Conservation (phyloP, 1,140 invertebrate genomes). For the Saccostrea cuccullata region DNA sequence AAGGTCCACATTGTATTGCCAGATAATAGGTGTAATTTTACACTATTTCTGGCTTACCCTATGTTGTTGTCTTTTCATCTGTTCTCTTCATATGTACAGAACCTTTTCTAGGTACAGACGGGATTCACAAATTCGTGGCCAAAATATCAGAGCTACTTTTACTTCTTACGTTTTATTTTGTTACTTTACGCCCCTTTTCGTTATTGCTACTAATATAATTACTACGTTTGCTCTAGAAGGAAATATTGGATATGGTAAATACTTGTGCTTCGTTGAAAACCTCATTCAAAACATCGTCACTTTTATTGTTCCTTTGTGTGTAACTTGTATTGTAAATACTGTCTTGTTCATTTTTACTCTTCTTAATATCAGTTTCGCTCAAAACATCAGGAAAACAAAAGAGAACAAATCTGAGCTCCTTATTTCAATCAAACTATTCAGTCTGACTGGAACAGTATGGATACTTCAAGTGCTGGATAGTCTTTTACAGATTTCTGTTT, state of each 20-base stretch:
- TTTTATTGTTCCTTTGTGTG: constrained; percentile 35
- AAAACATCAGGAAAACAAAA: constrained; percentile 32
- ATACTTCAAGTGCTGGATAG: constrained; percentile 46
- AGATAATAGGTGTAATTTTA: neutral
- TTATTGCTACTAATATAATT: neutral
- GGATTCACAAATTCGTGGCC: neutral
- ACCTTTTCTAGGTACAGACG: neutral
- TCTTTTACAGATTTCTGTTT: constrained; percentile 36
- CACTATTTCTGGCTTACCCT: neutral
- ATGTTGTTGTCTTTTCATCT: constrained; percentile 1
- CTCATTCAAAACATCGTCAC: neutral
- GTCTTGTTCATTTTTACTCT: constrained; percentile 41
- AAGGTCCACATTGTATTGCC: neutral
- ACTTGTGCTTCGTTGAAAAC: constrained; percentile 41
- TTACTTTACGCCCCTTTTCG: neutral
- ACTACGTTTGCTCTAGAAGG: neutral
- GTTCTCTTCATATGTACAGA: neutral
- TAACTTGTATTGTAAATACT: constrained; percentile 42
- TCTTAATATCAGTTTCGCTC: constrained; percentile 16
- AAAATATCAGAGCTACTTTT: neutral
- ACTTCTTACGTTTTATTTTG: neutral
- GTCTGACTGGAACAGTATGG: constrained; percentile 52
- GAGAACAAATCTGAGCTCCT: constrained; percentile 12
- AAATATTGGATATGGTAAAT: constrained; percentile 7
- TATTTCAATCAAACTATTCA: constrained; percentile 46